Evolutionary conservation across 53 echinoderm and acorn worm species (phyloP).

Genomic region (Apostichopus leukothele): DNA sequence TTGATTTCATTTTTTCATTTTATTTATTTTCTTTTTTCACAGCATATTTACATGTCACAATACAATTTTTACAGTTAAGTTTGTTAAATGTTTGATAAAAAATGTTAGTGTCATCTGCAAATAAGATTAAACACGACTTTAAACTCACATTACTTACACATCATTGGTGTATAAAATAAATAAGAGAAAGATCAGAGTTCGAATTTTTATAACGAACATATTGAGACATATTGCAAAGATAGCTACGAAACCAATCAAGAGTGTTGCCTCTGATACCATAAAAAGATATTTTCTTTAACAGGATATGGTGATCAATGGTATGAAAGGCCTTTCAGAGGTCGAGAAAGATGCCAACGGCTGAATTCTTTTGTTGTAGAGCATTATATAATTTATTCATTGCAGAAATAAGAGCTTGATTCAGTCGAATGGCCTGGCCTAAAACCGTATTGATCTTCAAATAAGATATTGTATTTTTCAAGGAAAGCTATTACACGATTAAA

Average conservation of each 20-base stretch:
- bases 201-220: neutral
- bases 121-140: neutral
- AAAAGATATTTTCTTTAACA: neutral
- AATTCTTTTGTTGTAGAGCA: neutral
- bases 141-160: neutral
- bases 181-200: neutral
- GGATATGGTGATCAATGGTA: conserved; percentile 1
- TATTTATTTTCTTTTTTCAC: no score
- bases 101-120: neutral
- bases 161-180: neutral
- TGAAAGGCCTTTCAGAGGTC: neutral
- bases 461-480: neutral
- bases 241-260: neutral
- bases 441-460: conserved; percentile 1
- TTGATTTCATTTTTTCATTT: no score
- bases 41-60: no score
- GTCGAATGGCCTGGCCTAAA: conserved; percentile 16
- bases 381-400: neutral
- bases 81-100: no score
- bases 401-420: neutral
- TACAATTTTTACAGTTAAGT: no score
- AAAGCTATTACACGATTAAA: neutral
- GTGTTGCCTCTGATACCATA: conserved; percentile 5
- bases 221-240: neutral
- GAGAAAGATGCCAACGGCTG: neutral